Base-by-base conservation (phyloP, 2,113 vertebrate species). In the Lepus europaeus region DNA sequence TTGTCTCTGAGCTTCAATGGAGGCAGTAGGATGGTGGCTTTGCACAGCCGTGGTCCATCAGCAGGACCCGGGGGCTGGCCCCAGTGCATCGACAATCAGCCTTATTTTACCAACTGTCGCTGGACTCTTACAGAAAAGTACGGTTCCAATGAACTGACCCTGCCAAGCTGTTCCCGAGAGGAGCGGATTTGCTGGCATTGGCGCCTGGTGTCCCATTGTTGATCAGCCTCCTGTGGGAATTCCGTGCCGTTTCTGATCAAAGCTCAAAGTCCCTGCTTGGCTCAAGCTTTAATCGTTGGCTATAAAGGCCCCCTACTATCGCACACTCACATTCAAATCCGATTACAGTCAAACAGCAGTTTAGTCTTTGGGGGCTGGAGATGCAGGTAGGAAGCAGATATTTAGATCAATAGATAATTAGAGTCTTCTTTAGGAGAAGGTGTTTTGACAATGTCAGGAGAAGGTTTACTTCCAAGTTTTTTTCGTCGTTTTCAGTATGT, bases 211-310 rank as follows among this genome's bases (percentile, higher is more conserved):
- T 83, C 79, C 63, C 4, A 59, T 31, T 78, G 88, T 72, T 80
- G 59, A 84, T 89, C 64, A 64, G 59, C 45, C 45, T 87, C 84
- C 72, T 83, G 79, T 89, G 76, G 64, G 72, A 81, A 92, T 93
- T 85, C 93, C 76, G 31, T 95, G 59, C 19, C 33, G 87, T 91
- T 94, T 92, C 94, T 86, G 93, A 96, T 94, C 93, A 94, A 96
- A 96, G 94, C 89, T 39, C 93, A 61, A 88, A 95, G 81, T 97
- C 87, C 89, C 77, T 88, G 51, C 72, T 87, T 68, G 77, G 89
- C 76, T 81, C 0, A 6, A 89, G n/a, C 92, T 95, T 96, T 90
- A 92, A 82, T 96, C 89, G 17, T 76, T 79, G 68, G 68, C 69
- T 70, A 2, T 93, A 53, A 45, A 72, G 12, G 23, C 33, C 61